phyloP scores from a whole-genome alignment of 1,140 invertebrate species.

The Watersipora subatra region DNA sequence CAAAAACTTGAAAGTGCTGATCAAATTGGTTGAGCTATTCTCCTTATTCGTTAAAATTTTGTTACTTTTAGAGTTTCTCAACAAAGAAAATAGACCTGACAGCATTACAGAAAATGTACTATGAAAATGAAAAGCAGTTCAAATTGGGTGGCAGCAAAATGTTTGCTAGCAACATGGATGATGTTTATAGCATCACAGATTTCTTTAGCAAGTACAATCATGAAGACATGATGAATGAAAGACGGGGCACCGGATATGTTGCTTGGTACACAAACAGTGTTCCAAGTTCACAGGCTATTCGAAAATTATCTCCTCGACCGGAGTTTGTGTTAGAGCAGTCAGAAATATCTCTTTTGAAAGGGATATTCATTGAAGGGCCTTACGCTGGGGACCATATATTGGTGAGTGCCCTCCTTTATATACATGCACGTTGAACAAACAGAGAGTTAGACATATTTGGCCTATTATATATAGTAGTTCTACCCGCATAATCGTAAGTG shows the following conservation, averaged over 20 bases:
- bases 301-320: background rate
- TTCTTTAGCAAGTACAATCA: background rate
- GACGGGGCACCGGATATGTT: background rate
- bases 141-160: background rate
- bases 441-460: too few relatives aligned
- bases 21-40: too few relatives aligned
- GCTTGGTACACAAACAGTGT: background rate
- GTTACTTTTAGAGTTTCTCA: background rate
- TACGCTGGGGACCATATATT: background rate
- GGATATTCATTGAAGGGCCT: background rate
- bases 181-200: background rate
- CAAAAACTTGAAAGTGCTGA: too few relatives aligned
- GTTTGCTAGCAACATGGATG: background rate
- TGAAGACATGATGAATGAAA: background rate
- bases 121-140: background rate
- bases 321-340: background rate
- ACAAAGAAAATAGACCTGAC: background rate
- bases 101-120: background rate
- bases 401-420: too few relatives aligned
- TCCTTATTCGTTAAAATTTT: background rate
- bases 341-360: background rate
- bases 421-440: too few relatives aligned
- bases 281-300: background rate
- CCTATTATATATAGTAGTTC: too few relatives aligned
- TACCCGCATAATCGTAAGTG: too few relatives aligned